These are phyloP conservation scores for Acanthoscelides obtectus DNA, from an alignment of 2,888 invertebrate genomes.

Conservation along the genomic window DNA sequence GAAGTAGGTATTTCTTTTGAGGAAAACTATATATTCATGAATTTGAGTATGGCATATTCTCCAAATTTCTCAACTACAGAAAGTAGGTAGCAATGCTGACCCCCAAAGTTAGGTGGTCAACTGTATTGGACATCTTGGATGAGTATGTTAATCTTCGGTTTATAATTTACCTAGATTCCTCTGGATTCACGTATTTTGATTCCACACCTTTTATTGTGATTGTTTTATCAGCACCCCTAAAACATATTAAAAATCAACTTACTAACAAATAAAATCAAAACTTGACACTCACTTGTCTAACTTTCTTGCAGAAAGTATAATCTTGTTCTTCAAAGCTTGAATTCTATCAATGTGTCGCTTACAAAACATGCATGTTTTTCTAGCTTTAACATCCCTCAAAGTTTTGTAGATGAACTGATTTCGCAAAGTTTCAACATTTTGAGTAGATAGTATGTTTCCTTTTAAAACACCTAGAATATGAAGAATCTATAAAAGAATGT, in stretches of 20 bases:
- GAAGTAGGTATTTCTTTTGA: too few species aligned
- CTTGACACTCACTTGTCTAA: conserved; percentile 18
- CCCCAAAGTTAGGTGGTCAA: too few species aligned
- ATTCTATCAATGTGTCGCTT: conserved; percentile 51
- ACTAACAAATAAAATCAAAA: conserved; percentile 1
- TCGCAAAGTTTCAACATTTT: conserved; percentile 37
- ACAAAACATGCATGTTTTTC: conserved; percentile 56
- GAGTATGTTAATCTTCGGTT: too few species aligned
- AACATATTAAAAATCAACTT: conserved; percentile 1
- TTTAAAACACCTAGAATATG: background rate
- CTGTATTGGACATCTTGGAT: too few species aligned
- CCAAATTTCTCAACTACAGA: too few species aligned
- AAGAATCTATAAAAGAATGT: too few species aligned
- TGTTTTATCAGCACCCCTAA: conserved; percentile 8
- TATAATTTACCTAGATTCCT: conserved; percentile 36
- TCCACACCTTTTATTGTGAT: conserved; percentile 16
- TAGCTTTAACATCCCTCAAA: conserved; percentile 39
- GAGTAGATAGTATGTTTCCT: conserved; percentile 26
- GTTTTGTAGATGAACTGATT: conserved; percentile 33
- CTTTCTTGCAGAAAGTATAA: conserved; percentile 46
- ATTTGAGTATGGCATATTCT: too few species aligned
- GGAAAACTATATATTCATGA: too few species aligned
- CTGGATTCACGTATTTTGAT: conserved; percentile 39
- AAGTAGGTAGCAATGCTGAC: too few species aligned
- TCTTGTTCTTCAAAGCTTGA: conserved; percentile 56